A percentile compares a stretch with the other conserved stretches of the same genome.
These are phyloP conservation scores for Muscicapa comitata DNA, from an alignment of 2,797 vertebrate genomes.

Conservation along the genomic window DNA sequence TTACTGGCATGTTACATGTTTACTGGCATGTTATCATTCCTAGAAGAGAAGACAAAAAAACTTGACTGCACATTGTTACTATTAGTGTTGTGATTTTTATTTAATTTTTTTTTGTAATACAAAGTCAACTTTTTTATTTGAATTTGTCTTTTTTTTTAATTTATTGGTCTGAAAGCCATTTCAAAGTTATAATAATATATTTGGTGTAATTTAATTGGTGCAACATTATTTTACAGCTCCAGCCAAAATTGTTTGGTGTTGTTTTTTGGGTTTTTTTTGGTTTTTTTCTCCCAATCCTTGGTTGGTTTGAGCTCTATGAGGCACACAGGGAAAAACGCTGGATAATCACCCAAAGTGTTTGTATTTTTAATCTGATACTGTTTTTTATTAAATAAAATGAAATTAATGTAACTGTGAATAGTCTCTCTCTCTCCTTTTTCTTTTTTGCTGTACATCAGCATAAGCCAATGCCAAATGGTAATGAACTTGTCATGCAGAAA, in stretches of 20 bases:
- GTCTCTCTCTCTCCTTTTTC: constrained; percentile 9
- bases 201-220: constrained; percentile 87
- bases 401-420: constrained; percentile 66
- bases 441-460: not conserved
- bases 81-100: constrained; percentile 91
- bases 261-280: not conserved
- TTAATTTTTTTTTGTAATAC: constrained; percentile 92
- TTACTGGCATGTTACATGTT: constrained; percentile 84
- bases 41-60: constrained; percentile 84
- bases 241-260: constrained; percentile 70
- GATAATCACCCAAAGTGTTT: constrained; percentile 78
- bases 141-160: constrained; percentile 90
- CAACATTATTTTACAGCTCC: constrained; percentile 76
- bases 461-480: not conserved
- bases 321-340: constrained; percentile 71
- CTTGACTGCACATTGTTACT: constrained; percentile 99
- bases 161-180: constrained; percentile 99
- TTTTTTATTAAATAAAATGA: constrained; percentile 81
- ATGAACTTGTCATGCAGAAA: constrained; percentile 28
- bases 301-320: constrained; percentile 71
- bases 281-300: constrained; percentile 65
- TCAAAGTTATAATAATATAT: constrained; percentile 87
- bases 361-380: constrained; percentile 78
- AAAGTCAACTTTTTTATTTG: constrained; percentile 89
- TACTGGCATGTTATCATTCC: constrained; percentile 85